Conservation (phyloP, 2,797 vertebrate genomes). For the Alfaro cultratus region DNA sequence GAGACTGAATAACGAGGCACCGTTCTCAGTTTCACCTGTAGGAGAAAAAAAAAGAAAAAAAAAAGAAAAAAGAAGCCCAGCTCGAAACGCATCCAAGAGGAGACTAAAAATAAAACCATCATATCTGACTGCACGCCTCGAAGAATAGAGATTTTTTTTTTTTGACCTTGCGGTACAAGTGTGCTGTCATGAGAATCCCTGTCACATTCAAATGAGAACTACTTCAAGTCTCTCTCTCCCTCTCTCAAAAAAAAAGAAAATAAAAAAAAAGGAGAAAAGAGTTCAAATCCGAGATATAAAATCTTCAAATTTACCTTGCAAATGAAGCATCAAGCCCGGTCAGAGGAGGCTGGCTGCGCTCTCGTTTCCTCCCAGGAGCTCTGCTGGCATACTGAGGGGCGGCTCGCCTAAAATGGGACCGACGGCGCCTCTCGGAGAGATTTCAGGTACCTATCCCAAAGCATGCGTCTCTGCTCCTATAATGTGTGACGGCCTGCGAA, state of each 20-base stretch:
- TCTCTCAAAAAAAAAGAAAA: slow-evolving; percentile 23
- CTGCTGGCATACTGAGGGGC: slow-evolving; percentile 59
- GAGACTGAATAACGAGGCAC: slow-evolving; percentile 28
- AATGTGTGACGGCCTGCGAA: slow-evolving; percentile 67
- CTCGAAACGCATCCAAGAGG: slow-evolving; percentile 39
- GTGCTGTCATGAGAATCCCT: slow-evolving; percentile 61
- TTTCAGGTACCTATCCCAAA: slow-evolving; percentile 75
- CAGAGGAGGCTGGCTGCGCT: slow-evolving; percentile 58
- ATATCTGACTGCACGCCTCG: slow-evolving; percentile 42
- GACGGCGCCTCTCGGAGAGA: slow-evolving; percentile 47
- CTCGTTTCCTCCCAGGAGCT: slow-evolving; percentile 47
- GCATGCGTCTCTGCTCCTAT: slow-evolving; percentile 61
- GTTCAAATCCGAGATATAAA: slow-evolving; percentile 42
- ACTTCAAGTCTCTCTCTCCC: slow-evolving; percentile 44
- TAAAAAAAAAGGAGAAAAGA: slow-evolving; percentile 9
- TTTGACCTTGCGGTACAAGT: slow-evolving; percentile 78
- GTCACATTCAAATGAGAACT: slow-evolving; percentile 63
- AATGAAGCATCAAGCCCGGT: slow-evolving; percentile 76
- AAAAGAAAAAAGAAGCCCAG: not conserved
- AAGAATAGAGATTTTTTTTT: slow-evolving; percentile 38
- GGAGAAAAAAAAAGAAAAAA: slow-evolving; percentile 21
- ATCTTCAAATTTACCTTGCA: slow-evolving; percentile 78
- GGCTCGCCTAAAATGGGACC: slow-evolving; percentile 54
- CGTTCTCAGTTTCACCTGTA: slow-evolving; percentile 63
- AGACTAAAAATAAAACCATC: slow-evolving; percentile 52